Evolutionary conservation across 2,797 vertebrate species (phyloP), one percentile per base, ranked within the genome.

Genomic region (Rhadinocentrus ornatus): DNA sequence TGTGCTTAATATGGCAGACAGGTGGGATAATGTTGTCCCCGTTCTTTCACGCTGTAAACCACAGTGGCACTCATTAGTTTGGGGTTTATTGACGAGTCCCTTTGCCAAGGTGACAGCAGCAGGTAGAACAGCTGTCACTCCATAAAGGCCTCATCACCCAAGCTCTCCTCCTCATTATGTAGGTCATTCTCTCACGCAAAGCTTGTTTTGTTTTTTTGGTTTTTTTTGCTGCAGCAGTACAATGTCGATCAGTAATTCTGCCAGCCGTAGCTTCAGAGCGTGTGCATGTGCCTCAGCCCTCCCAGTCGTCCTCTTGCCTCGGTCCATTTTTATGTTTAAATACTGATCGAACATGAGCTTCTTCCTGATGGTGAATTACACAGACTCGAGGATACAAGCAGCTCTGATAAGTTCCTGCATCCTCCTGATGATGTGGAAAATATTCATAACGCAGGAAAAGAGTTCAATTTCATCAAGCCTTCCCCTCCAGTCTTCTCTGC

Each of bases 91-190:
- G 87, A 89, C 76, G 86, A 91, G 87, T 87, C 85, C 81, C 89
- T 90, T 88, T 85, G 83, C 86, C 89, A 91, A 89, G 91, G 91
- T 92, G 91, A 91, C 75, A 69, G 50, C 50, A 77, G 71, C 89
- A 90, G 91, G 90, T 90, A 82, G 86, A 91, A 84, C 91, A 92
- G 91, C 90, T 93, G 91, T 90, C 91, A 87, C 81, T 91, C 91
- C 81, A 91, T 92, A 89, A 92, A 92, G 90, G 88, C 86, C 81
- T 86, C 84, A 84, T 87, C 82, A 77, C 77, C 84, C 75, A 24
- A 78, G 84, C 81, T 62, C 82, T 59, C 35, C 85, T 85, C 64
- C 82, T 91, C 88, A 88, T 88, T 92, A 91, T 91, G 62, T 90
- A 84, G 90, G 88, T 91, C 90, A 88, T 79, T 86, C 83, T 77